phyloP scores from a whole-genome alignment of 2,797 vertebrate genomes.

The Poeciliopsis gracilis region DNA sequence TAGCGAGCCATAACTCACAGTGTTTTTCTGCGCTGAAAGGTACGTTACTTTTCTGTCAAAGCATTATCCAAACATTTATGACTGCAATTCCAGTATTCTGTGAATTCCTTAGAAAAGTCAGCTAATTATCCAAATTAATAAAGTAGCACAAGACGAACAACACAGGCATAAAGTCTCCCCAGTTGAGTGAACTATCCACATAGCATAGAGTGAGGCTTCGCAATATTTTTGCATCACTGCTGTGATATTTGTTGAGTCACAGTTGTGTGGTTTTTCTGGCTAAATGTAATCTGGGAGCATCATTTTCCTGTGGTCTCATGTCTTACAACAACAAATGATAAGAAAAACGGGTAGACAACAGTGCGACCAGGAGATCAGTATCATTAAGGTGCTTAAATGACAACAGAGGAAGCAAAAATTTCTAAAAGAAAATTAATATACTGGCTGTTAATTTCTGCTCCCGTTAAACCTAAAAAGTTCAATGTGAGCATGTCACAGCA shows the following conservation, averaged over 20 bases:
- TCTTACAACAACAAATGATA: not conserved
- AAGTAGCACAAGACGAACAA: not conserved
- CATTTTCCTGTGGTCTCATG: not conserved
- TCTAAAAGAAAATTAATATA: not conserved
- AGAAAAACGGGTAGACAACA: not conserved
- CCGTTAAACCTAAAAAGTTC: not conserved
- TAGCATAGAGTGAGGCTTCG: not conserved
- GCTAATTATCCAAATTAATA: not conserved
- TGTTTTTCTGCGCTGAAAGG: not conserved
- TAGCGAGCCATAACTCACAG: not conserved
- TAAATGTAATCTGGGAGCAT: not conserved
- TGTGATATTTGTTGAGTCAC: not conserved
- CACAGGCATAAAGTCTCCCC: not conserved
- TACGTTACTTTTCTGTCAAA: not conserved
- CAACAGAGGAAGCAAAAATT: not conserved
- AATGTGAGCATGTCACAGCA: not conserved
- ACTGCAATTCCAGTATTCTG: not conserved
- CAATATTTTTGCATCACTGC: not conserved
- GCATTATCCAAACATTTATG: not conserved
- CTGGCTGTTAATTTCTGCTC: not conserved
- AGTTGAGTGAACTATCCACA: not conserved
- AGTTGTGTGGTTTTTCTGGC: not conserved
- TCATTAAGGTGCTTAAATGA: not conserved
- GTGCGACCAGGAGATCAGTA: not conserved
- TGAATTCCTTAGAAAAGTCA: not conserved